phyloP scores from a whole-genome alignment of 2,888 invertebrate species.

The Onthophagus sagittarius region DNA sequence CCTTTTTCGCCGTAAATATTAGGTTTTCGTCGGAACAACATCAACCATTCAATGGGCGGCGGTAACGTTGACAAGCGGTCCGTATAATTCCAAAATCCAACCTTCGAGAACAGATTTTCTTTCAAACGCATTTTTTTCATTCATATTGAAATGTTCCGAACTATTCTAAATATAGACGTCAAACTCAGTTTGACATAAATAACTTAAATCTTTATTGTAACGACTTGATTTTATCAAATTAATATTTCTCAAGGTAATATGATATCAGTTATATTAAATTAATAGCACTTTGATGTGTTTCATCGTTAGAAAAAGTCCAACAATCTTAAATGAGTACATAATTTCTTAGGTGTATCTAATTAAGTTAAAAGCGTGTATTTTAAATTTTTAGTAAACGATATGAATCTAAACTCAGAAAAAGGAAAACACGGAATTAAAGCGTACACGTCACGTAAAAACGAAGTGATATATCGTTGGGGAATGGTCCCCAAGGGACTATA shows the following conservation, averaged over 20 bases:
- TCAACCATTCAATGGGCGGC: neutral
- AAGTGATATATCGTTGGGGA: neutral
- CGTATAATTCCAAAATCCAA: neutral
- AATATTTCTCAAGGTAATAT: too few species aligned
- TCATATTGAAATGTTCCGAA: neutral
- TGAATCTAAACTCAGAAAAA: neutral
- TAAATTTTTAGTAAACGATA: neutral
- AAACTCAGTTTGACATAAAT: neutral
- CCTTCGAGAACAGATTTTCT: neutral
- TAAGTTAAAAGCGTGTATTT: neutral
- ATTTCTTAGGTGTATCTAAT: neutral
- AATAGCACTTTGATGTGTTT: too few species aligned
- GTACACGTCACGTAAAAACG: neutral
- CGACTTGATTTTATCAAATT: too few species aligned
- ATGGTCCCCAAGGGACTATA: neutral
- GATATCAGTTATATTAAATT: too few species aligned
- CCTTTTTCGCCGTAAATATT: constrained; percentile 14
- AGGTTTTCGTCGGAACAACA: constrained; percentile 1
- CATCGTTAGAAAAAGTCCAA: too few species aligned
- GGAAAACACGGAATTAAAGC: neutral
- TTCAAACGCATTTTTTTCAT: neutral
- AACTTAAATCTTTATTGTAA: too few species aligned
- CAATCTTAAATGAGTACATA: too few species aligned
- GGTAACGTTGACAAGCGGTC: neutral
- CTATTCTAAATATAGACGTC: neutral